Evolutionary conservation across 1,140 invertebrate species (phyloP).

Genomic region (Mercenaria mercenaria): DNA sequence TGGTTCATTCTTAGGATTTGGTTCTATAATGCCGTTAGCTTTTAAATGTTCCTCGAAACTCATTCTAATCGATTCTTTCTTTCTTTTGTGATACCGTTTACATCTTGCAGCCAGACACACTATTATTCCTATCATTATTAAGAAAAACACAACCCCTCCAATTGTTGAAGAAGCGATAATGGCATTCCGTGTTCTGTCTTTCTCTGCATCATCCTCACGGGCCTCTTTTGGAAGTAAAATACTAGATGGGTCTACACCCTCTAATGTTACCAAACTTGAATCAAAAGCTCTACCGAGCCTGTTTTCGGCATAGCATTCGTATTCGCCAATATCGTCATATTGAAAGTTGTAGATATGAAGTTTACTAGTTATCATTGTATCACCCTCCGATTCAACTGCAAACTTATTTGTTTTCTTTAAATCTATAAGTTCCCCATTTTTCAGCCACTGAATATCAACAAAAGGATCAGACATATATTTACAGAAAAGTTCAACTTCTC

Average conservation of each 20-base stretch:
- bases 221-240: constrained; percentile 10
- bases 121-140: constrained; percentile 69
- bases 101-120: constrained; percentile 63
- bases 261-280: constrained; percentile 75
- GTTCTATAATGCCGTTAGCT: constrained; percentile 67
- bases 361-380: constrained; percentile 40
- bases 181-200: constrained; percentile 62
- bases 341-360: constrained; percentile 73
- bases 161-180: constrained; percentile 75
- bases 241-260: constrained; percentile 63
- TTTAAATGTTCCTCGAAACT: constrained; percentile 77
- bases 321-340: constrained; percentile 74
- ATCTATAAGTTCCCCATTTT: constrained; percentile 62
- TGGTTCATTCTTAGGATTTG: constrained; percentile 28
- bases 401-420: constrained; percentile 66
- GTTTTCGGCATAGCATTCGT: constrained; percentile 79
- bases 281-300: constrained; percentile 72
- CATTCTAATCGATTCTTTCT: constrained; percentile 72
- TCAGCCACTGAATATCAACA: constrained; percentile 72
- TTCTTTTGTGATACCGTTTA: constrained; percentile 66
- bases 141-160: constrained; percentile 73
- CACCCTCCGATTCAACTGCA: constrained; percentile 51
- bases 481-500: constrained; percentile 70
- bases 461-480: constrained; percentile 74
- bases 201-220: not conserved